These are phyloP conservation scores for Leptodactylus fallax DNA, from an alignment of 2,797 vertebrate species.

Conservation along the genomic window DNA sequence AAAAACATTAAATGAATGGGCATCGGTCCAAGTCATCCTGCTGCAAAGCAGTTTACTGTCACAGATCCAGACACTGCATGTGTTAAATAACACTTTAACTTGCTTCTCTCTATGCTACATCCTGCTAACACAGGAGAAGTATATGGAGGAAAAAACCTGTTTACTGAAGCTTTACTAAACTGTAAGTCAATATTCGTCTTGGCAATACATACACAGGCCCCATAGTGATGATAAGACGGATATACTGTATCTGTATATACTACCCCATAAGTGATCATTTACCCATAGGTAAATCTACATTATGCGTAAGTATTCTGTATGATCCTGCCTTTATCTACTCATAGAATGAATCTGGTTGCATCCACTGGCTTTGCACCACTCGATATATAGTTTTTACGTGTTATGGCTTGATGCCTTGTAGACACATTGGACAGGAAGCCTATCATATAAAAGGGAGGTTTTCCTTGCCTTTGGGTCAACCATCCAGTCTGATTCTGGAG, in stretches of 20 bases:
- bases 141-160: background rate
- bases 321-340: too few relatives aligned
- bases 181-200: conserved; percentile 10
- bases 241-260: background rate
- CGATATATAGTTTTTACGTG: too few relatives aligned
- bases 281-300: background rate
- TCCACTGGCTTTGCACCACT: too few relatives aligned
- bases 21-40: background rate
- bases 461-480: too few relatives aligned
- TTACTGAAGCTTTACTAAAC: conserved; percentile 2
- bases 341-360: too few relatives aligned
- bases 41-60: conserved; percentile 1
- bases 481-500: too few relatives aligned
- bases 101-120: conserved; percentile 19
- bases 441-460: too few relatives aligned
- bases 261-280: background rate
- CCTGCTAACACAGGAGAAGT: background rate
- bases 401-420: too few relatives aligned
- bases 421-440: too few relatives aligned
- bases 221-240: background rate
- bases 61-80: conserved; percentile 7
- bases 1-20: conserved; percentile 22
- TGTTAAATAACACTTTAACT: conserved; percentile 34
- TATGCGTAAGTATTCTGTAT: too few relatives aligned
- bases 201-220: background rate